Evolutionary conservation across 2,888 invertebrate genomes (phyloP).

Genomic region (Epinotia demarniana): DNA sequence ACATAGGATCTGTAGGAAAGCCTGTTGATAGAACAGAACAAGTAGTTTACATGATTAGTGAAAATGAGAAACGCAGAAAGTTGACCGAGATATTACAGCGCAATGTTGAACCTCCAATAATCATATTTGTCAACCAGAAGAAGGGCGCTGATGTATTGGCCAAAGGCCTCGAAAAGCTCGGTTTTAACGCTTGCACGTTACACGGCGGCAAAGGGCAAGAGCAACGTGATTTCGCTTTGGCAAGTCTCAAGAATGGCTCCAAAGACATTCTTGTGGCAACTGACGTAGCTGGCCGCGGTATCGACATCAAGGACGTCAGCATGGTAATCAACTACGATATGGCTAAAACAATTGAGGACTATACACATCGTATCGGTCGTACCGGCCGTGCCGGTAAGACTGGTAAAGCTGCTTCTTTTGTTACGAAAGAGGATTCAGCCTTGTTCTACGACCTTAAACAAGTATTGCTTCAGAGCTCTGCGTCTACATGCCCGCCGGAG

Average conservation of each 20-base stretch:
- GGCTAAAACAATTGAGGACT: slow-evolving; percentile 99
- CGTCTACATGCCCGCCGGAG: slow-evolving; percentile 97
- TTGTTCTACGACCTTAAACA: slow-evolving; percentile 99
- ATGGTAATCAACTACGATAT: slow-evolving; percentile 99
- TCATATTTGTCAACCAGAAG: slow-evolving; percentile 99
- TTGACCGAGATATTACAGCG: slow-evolving; percentile 95
- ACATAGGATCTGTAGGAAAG: slow-evolving; percentile 98
- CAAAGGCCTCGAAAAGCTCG: slow-evolving; percentile 97
- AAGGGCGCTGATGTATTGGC: slow-evolving; percentile 99
- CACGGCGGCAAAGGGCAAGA: slow-evolving; percentile 99
- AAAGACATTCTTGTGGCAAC: slow-evolving; percentile 99
- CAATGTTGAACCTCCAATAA: slow-evolving; percentile 98
- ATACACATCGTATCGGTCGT: slow-evolving; percentile 99
- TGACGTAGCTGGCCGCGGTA: slow-evolving; percentile 99
- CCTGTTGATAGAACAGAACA: slow-evolving; percentile 99
- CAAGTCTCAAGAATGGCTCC: slow-evolving; percentile 96
- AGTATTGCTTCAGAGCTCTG: slow-evolving; percentile 93
- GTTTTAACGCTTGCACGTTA: slow-evolving; percentile 97
- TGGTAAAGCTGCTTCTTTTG: slow-evolving; percentile 97
- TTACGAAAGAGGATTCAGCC: slow-evolving; percentile 97
- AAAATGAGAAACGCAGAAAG: slow-evolving; percentile 98
- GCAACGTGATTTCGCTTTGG: slow-evolving; percentile 98
- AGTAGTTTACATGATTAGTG: slow-evolving; percentile 97
- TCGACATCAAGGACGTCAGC: slow-evolving; percentile 99
- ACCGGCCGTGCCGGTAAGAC: slow-evolving; percentile 99